Evolutionary conservation across 1,140 invertebrate genomes (phyloP).

Genomic region (Calephelis virginiensis): DNA sequence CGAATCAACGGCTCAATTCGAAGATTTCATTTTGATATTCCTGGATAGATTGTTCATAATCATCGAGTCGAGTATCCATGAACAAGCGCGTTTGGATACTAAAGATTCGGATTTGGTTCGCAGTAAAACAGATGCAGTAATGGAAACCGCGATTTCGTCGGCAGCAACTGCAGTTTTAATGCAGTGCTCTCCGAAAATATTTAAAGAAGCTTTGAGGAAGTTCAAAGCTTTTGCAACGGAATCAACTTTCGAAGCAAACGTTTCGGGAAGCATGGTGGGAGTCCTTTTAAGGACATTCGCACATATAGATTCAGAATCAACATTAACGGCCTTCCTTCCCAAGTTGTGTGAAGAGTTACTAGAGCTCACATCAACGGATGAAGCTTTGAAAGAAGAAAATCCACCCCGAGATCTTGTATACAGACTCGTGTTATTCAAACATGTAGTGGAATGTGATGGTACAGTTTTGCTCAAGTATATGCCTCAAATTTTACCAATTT

Average conservation of each 20-base stretch:
- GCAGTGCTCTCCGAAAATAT: conserved; percentile 77
- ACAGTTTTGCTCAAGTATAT: conserved; percentile 81
- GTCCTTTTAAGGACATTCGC: conserved; percentile 85
- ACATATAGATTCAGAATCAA: conserved; percentile 83
- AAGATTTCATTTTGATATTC: conserved; percentile 91
- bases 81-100: conserved; percentile 83
- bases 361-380: conserved; percentile 77
- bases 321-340: conserved; percentile 86
- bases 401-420: conserved; percentile 90
- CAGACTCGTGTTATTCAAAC: conserved; percentile 86
- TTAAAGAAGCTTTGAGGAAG: conserved; percentile 86
- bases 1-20: conserved; percentile 89
- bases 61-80: conserved; percentile 86
- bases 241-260: conserved; percentile 88
- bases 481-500: conserved; percentile 79
- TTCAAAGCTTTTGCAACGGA: conserved; percentile 85
- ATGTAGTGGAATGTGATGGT: conserved; percentile 84
- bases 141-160: conserved; percentile 84
- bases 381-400: conserved; percentile 83
- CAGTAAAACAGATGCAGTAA: conserved; percentile 84
- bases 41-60: conserved; percentile 87
- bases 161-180: conserved; percentile 83
- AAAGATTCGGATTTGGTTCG: conserved; percentile 79
- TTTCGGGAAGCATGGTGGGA: conserved; percentile 88
- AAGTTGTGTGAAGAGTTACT: conserved; percentile 80